Conservation (phyloP, 64 coral and sea anemone genomes). For the Pachyseris speciosa region DNA sequence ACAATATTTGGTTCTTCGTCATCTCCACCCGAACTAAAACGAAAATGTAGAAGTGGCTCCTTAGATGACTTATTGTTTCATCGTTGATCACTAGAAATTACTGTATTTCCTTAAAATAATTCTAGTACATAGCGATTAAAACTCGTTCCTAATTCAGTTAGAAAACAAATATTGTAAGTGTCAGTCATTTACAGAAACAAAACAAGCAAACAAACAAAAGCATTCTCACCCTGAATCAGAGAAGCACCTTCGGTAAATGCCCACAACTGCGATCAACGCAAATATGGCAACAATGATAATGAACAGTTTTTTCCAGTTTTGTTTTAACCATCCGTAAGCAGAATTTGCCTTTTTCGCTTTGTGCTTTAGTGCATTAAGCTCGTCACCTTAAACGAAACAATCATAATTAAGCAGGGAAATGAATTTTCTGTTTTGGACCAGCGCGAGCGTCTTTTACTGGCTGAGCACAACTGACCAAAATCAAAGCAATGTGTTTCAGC, state of each 20-base stretch:
- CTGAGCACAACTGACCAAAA: too few relatives aligned
- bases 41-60: background rate
- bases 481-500: too few relatives aligned
- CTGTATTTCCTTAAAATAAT: too few relatives aligned
- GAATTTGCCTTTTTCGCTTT: conserved; percentile 10
- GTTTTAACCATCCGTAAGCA: conserved; percentile 10
- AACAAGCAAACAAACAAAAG: background rate
- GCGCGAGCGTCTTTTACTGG: too few relatives aligned
- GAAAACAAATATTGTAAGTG: too few relatives aligned
- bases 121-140: too few relatives aligned
- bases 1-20: background rate
- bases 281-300: conserved; percentile 18
- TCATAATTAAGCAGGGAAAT: too few relatives aligned
- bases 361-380: background rate
- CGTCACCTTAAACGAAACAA: background rate
- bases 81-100: too few relatives aligned
- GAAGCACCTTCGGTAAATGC: conserved; percentile 36
- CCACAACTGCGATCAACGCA: conserved; percentile 13
- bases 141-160: too few relatives aligned
- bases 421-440: too few relatives aligned
- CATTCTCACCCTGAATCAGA: conserved; percentile 31
- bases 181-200: too few relatives aligned
- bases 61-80: too few relatives aligned
- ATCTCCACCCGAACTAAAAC: background rate
- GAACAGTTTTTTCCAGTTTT: conserved; percentile 9